Conservation (phyloP, 2,113 vertebrate species). For the Oryzias javanicus region DNA sequence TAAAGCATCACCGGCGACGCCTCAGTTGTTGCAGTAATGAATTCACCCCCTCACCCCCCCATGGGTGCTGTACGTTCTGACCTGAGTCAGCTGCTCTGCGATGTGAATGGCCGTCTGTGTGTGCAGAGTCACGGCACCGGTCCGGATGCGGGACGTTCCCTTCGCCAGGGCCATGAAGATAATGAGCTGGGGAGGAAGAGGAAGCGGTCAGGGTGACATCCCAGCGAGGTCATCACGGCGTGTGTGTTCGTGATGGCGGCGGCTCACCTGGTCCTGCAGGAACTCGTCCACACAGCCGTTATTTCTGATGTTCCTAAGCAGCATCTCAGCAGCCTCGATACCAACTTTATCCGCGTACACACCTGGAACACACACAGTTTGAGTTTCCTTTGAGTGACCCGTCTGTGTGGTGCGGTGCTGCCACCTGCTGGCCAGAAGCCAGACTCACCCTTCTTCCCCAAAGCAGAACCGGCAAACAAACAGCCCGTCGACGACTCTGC, state of each 20-base stretch:
- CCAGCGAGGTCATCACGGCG: neutral
- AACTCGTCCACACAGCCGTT: slow-evolving; percentile 95
- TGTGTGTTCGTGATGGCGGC: neutral
- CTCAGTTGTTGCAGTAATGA: too few relatives aligned
- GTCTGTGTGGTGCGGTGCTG: neutral
- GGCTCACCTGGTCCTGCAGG: slow-evolving; percentile 92
- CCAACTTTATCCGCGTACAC: slow-evolving; percentile 91
- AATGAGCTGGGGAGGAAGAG: slow-evolving; percentile 80
- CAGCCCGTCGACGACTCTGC: slow-evolving; percentile 95
- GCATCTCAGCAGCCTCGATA: slow-evolving; percentile 92
- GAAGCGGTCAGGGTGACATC: neutral
- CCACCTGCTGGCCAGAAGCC: slow-evolving; percentile 5
- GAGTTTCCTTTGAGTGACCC: too few relatives aligned
- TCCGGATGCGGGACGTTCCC: slow-evolving; percentile 88
- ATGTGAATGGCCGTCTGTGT: slow-evolving; percentile 94
- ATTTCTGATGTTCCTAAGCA: slow-evolving; percentile 90
- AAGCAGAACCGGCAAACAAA: slow-evolving; percentile 90
- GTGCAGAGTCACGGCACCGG: slow-evolving; percentile 90
- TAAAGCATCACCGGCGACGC: too few relatives aligned
- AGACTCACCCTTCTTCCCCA: slow-evolving; percentile 92
- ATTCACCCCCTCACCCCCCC: neutral
- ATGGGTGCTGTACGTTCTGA: slow-evolving; percentile 35
- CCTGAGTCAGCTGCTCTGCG: slow-evolving; percentile 90
- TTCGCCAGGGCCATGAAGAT: slow-evolving; percentile 96
- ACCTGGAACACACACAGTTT: slow-evolving; percentile 69